Conservation (phyloP, 2,888 invertebrate species). For the Drosophila paranaensis region DNA sequence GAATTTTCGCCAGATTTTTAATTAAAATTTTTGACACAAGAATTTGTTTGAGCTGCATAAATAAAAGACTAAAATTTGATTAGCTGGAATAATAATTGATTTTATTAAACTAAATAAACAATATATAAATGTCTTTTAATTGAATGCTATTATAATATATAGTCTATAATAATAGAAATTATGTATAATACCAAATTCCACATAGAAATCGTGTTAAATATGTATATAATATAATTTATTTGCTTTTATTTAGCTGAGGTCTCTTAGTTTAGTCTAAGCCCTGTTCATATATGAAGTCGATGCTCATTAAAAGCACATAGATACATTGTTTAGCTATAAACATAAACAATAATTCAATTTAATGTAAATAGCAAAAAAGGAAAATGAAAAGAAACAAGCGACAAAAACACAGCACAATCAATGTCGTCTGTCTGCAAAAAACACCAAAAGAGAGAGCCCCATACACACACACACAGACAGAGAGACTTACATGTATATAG, state of each 20-base stretch:
- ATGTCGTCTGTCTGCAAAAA: slow-evolving; percentile 68
- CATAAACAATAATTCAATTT: slow-evolving; percentile 78
- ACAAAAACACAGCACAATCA: slow-evolving; percentile 73
- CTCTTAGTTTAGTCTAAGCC: slow-evolving; percentile 18
- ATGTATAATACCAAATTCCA: not conserved
- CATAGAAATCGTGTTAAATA: not conserved
- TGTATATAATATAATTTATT: slow-evolving; percentile 1
- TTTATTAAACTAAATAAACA: not conserved
- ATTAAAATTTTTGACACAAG: slow-evolving; percentile 72
- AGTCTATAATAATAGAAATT: not conserved
- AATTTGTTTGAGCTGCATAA: not conserved
- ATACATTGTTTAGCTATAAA: slow-evolving; percentile 73
- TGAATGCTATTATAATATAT: not conserved
- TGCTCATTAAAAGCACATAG: slow-evolving; percentile 70
- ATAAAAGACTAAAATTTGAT: not conserved
- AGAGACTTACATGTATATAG: slow-evolving; percentile 45
- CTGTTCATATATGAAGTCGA: slow-evolving; percentile 37
- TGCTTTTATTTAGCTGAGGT: slow-evolving; percentile 18
- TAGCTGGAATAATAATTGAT: not conserved
- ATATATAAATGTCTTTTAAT: not conserved
- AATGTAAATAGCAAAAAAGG: slow-evolving; percentile 53
- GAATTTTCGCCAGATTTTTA: slow-evolving; percentile 54
- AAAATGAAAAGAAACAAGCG: slow-evolving; percentile 27
- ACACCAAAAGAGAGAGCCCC: slow-evolving; percentile 25
- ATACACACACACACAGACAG: slow-evolving; percentile 24